A percentile compares a stretch with the other conserved stretches of the same genome.
Evolutionary conservation across 1,140 invertebrate species (phyloP).

Genomic region (Thaumatotibia leucotreta): DNA sequence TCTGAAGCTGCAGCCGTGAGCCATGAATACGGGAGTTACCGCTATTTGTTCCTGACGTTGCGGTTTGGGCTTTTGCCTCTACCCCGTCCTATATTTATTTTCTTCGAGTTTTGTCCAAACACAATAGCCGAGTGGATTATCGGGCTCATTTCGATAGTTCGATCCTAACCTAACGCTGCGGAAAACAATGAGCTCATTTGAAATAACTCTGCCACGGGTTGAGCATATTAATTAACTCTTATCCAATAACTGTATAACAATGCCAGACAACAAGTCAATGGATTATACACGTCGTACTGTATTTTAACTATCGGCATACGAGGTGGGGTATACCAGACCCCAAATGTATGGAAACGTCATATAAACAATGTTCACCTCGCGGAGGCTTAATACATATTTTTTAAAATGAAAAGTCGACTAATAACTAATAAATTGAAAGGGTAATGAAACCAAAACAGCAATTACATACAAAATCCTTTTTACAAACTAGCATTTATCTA

Average conservation of each 20-base stretch:
- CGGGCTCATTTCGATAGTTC: slow-evolving; percentile 47
- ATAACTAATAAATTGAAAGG: too few relatives aligned
- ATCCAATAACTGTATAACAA: slow-evolving; percentile 6
- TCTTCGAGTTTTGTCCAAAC: slow-evolving; percentile 67
- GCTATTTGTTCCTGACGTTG: slow-evolving; percentile 75
- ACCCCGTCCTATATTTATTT: slow-evolving; percentile 68
- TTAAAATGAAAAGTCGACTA: too few relatives aligned
- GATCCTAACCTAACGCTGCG: slow-evolving; percentile 34
- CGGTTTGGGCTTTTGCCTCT: slow-evolving; percentile 72
- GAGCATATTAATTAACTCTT: slow-evolving; percentile 26
- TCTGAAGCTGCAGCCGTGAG: slow-evolving; percentile 68
- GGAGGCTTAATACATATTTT: too few relatives aligned
- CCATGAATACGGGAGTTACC: slow-evolving; percentile 75
- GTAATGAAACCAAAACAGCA: too few relatives aligned
- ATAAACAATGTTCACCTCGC: too few relatives aligned
- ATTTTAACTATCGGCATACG: too few relatives aligned
- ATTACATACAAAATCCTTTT: too few relatives aligned
- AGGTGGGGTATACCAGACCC: too few relatives aligned
- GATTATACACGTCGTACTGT: too few relatives aligned
- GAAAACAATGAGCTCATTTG: slow-evolving; percentile 48
- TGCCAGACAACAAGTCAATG: neutral
- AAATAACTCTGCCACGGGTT: slow-evolving; percentile 41
- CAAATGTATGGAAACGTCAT: too few relatives aligned
- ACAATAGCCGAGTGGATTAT: slow-evolving; percentile 64
- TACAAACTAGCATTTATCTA: too few relatives aligned